phyloP scores from a whole-genome alignment of 2,113 vertebrate species.

The Gymnarchus niloticus region DNA sequence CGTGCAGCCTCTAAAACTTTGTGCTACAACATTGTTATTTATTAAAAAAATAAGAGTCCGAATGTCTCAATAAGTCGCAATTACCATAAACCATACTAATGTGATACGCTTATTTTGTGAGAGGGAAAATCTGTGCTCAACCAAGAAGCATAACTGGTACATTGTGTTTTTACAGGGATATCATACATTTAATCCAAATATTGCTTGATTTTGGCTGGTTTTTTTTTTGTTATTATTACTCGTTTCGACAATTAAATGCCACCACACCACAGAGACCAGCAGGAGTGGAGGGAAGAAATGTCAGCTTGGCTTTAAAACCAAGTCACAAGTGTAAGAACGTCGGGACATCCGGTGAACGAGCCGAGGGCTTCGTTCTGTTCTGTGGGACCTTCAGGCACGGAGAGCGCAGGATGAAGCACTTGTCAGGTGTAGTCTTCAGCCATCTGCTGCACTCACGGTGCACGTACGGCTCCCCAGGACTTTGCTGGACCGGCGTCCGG shows the following conservation, averaged over 20 bases:
- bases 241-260: not conserved
- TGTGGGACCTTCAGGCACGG: not conserved
- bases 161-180: not conserved
- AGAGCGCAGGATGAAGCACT: not conserved
- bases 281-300: not conserved
- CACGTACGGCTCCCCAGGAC: not conserved
- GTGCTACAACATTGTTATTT: not conserved
- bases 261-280: not conserved
- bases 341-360: not conserved
- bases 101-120: not conserved
- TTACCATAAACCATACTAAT: too few species aligned
- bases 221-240: not conserved
- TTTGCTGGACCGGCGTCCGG: not conserved
- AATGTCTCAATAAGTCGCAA: too few species aligned
- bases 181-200: not conserved
- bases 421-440: not conserved
- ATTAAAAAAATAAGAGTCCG: not conserved
- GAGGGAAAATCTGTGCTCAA: not conserved
- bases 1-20: not conserved
- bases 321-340: not conserved
- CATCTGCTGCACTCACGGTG: not conserved
- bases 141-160: not conserved
- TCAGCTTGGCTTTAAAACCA: not conserved
- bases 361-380: not conserved
- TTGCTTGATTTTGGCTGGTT: not conserved